Base-by-base conservation (phyloP, 2,888 invertebrate species). In the Drosophila maculinotata region DNA sequence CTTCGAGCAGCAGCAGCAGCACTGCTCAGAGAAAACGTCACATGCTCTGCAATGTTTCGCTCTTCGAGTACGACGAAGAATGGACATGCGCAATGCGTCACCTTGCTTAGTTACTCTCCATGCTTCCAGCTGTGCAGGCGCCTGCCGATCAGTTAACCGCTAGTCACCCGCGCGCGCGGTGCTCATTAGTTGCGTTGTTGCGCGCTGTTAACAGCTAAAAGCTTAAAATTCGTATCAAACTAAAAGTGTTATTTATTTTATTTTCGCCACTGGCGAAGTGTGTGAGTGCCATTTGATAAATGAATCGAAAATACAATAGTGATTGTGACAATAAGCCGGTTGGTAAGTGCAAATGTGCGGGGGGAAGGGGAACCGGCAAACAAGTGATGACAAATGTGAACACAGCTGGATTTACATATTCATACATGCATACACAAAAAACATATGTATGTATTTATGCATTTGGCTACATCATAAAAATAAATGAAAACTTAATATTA, bases 91-190 rank as follows among this genome's bases (percentile, higher is more conserved):
- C 59, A 47, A 25, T 56, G 45, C 30, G 57, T 35, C 25, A 76
- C 59, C 76, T 76, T 33, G 42, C 64, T n/a, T 44, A 12, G 25
- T 30, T 36, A 23, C 10, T 25, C 31, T 41, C 48, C 70, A 76
- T 70, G 71, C 51, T 52, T 52, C 51, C 73, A 73, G 72, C 76
- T 73, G 73, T 71, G 51, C 12, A 33, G 36, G 33, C 39, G 72
- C 59, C 59, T 70, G 71, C 23, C 65, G 73, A 73, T 73, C 73
- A 73, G 73, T 73, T 70, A 70, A 70, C 73, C 76, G 56, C 76
- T 73, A 73, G 76, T 65, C 65, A 76, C 41, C 66, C 71, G 73
- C 73, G 73, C 72, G 72, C 73, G 76, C 76, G 71, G 72, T 76
- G 49, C 60, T 75, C 35, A n/a, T 64, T 58, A 36, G 47, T 48